These are phyloP conservation scores for Hystrix cristata DNA, from an alignment of 2,113 vertebrate species.

Conservation along the genomic window DNA sequence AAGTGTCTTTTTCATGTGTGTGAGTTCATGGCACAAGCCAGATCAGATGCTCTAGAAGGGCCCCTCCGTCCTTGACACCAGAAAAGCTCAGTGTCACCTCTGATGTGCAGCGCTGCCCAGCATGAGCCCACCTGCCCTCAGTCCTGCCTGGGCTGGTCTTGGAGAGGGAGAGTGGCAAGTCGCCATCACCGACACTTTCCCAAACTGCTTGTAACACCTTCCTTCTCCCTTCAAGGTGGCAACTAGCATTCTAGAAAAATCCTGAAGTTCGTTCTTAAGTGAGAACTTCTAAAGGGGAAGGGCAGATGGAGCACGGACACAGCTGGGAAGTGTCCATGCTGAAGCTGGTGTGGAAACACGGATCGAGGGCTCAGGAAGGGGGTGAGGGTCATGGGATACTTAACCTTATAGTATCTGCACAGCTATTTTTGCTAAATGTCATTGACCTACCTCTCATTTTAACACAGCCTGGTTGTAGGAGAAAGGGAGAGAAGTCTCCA, in stretches of 20 bases:
- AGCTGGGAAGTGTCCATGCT: not conserved
- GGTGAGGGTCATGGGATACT: not conserved
- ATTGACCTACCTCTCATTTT: not conserved
- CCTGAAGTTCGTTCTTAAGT: not conserved
- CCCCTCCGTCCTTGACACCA: not conserved
- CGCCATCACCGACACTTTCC: not conserved
- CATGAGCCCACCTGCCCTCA: rapidly evolving
- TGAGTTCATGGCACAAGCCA: not conserved
- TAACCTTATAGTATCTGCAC: not conserved
- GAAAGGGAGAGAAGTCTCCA: not conserved
- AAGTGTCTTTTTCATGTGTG: not conserved
- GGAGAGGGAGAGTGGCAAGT: not conserved
- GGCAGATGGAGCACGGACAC: rapidly evolving
- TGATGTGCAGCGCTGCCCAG: too few species aligned
- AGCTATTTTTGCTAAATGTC: not conserved
- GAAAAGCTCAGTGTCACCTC: not conserved
- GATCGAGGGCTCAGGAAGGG: not conserved
- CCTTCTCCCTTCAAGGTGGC: not conserved
- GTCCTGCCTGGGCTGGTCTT: not conserved
- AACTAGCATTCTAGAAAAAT: not conserved
- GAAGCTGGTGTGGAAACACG: not conserved
- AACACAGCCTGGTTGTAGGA: not conserved
- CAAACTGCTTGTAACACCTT: not conserved
- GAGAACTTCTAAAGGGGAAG: not conserved
- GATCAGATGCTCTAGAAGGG: not conserved